Conservation (phyloP, 2,888 invertebrate species). For the Ligdia adustata region DNA sequence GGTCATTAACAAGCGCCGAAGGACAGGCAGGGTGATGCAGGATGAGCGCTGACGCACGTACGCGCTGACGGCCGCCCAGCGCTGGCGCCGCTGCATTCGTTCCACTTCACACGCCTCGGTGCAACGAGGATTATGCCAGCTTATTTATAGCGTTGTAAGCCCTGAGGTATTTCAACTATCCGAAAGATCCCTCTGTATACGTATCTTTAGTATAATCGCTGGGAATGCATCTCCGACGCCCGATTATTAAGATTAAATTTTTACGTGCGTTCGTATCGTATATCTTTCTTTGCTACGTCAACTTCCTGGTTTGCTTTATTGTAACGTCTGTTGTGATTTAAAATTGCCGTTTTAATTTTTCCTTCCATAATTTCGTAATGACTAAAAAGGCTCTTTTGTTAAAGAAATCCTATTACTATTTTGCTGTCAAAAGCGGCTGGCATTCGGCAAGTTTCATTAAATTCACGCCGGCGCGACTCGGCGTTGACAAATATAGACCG, state of each 20-base stretch:
- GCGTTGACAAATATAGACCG: conserved; percentile 37
- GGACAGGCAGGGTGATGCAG: conserved; percentile 52
- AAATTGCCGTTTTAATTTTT: not conserved
- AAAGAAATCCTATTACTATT: not conserved
- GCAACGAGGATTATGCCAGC: conserved; percentile 46
- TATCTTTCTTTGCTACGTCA: conserved; percentile 1
- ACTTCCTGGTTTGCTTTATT: not conserved
- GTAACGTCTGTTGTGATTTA: not conserved
- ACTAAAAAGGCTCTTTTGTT: not conserved
- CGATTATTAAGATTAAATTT: conserved; percentile 9
- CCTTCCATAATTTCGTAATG: no score
- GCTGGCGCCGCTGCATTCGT: conserved; percentile 39
- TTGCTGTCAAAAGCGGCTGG: conserved; percentile 2
- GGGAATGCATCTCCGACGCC: conserved; percentile 1
- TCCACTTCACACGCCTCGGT: conserved; percentile 61
- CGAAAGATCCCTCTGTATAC: conserved; percentile 34
- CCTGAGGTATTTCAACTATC: conserved; percentile 48
- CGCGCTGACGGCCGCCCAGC: conserved; percentile 27
- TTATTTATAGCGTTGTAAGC: conserved; percentile 55
- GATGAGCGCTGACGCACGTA: conserved; percentile 56
- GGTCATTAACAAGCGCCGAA: conserved; percentile 57
- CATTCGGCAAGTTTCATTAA: conserved; percentile 7
- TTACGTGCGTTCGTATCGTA: not conserved
- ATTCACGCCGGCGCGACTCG: not conserved
- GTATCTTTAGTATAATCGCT: conserved; percentile 6